These are phyloP conservation scores for Chymomyza procnemis DNA, from an alignment of 2,888 invertebrate species.

Conservation along the genomic window DNA sequence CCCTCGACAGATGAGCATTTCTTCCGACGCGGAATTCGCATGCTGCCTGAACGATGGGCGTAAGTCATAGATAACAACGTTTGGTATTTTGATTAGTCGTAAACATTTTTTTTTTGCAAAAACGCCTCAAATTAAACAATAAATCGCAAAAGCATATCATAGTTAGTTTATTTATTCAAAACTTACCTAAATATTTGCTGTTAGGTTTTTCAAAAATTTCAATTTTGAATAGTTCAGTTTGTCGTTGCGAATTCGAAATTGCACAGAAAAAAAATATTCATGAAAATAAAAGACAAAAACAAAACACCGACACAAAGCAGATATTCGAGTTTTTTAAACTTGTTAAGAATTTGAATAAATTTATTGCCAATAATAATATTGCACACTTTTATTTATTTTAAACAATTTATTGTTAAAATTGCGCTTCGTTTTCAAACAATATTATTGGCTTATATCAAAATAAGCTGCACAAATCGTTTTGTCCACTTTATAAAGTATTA, in stretches of 20 bases:
- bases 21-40: no score
- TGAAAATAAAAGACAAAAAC: slow-evolving; percentile 20
- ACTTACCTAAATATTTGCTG: background rate
- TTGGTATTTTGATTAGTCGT: no score
- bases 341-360: slow-evolving; percentile 14
- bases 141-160: no score
- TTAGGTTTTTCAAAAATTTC: background rate
- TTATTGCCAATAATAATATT: slow-evolving; percentile 28
- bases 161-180: no score
- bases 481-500: slow-evolving; percentile 5
- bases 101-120: no score
- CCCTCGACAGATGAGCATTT: no score
- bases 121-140: no score
- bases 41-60: no score
- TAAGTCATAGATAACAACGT: no score
- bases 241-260: slow-evolving; percentile 1
- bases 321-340: background rate
- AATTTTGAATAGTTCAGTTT: background rate
- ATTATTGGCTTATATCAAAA: background rate
- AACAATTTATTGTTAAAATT: slow-evolving; percentile 12
- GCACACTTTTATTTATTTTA: slow-evolving; percentile 25
- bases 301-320: slow-evolving; percentile 9
- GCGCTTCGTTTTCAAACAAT: slow-evolving; percentile 18
- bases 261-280: no score
- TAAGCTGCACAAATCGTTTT: background rate